Conservation (phyloP, 2,113 vertebrate species). For the Cyanoderma ruficeps region DNA sequence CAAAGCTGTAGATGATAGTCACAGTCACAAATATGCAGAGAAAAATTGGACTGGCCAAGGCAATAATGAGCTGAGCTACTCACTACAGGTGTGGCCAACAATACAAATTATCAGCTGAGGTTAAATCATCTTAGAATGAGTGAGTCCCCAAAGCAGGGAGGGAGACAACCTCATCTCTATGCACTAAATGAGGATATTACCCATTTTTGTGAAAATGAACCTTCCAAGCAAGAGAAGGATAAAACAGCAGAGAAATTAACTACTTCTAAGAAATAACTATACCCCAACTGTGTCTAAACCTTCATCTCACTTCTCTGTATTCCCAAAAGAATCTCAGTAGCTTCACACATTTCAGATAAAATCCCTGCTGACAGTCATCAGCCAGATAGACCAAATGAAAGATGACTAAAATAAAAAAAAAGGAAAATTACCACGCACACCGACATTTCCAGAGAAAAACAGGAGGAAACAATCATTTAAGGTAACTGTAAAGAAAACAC, state of each 20-base stretch:
- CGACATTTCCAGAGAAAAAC: background rate
- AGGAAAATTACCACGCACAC: background rate
- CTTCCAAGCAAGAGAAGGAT: background rate
- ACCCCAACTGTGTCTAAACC: background rate
- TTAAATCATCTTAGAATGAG: background rate
- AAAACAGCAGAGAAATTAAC: background rate
- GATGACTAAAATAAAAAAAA: background rate
- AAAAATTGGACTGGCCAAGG: background rate
- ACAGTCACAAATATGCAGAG: background rate
- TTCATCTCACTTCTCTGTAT: background rate
- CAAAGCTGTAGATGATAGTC: background rate
- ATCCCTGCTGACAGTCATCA: background rate
- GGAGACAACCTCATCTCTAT: background rate
- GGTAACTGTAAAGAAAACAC: background rate
- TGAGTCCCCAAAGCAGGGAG: background rate
- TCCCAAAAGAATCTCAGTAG: background rate
- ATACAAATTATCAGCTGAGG: background rate
- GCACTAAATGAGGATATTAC: background rate
- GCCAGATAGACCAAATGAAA: background rate
- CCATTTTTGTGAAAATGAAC: background rate
- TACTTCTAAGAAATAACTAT: background rate
- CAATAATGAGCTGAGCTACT: background rate
- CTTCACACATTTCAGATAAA: background rate
- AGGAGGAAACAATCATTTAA: background rate
- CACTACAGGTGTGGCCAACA: background rate